Evolutionary conservation across 2,888 invertebrate genomes (phyloP).

Genomic region (Drosophila nigritarsus): DNA sequence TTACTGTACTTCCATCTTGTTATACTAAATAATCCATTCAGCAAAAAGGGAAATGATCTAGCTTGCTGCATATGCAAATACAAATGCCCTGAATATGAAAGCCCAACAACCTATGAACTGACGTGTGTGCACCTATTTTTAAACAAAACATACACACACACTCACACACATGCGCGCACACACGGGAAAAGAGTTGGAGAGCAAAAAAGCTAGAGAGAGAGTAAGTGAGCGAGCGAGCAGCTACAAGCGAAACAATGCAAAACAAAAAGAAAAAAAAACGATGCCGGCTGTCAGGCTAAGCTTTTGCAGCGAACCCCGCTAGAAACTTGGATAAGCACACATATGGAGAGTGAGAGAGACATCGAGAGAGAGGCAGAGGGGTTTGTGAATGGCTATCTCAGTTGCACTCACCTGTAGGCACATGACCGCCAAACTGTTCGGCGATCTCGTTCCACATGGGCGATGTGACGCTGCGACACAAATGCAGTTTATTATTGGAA

Average conservation of each 20-base stretch:
- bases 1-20: not conserved
- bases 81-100: slow-evolving; percentile 10
- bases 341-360: not conserved
- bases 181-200: slow-evolving; percentile 6
- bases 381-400: slow-evolving; percentile 3
- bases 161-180: slow-evolving; percentile 8
- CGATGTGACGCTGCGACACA: slow-evolving; percentile 83
- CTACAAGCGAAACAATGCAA: slow-evolving; percentile 19
- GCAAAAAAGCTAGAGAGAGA: slow-evolving; percentile 7
- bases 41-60: not conserved
- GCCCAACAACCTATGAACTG: slow-evolving; percentile 27
- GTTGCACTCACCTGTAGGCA: slow-evolving; percentile 80
- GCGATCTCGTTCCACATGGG: slow-evolving; percentile 84
- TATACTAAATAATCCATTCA: not conserved
- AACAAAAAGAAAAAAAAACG: slow-evolving; percentile 42
- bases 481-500: slow-evolving; percentile 82
- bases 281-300: slow-evolving; percentile 27
- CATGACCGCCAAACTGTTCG: slow-evolving; percentile 83
- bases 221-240: slow-evolving; percentile 13
- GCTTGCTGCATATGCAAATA: slow-evolving; percentile 3
- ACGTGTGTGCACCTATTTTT: slow-evolving; percentile 41
- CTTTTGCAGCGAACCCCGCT: slow-evolving; percentile 22
- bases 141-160: slow-evolving; percentile 14
- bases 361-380: not conserved
- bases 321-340: slow-evolving; percentile 15